phyloP scores from a whole-genome alignment of 2,113 vertebrate genomes.

The Lasiurus cinereus region DNA sequence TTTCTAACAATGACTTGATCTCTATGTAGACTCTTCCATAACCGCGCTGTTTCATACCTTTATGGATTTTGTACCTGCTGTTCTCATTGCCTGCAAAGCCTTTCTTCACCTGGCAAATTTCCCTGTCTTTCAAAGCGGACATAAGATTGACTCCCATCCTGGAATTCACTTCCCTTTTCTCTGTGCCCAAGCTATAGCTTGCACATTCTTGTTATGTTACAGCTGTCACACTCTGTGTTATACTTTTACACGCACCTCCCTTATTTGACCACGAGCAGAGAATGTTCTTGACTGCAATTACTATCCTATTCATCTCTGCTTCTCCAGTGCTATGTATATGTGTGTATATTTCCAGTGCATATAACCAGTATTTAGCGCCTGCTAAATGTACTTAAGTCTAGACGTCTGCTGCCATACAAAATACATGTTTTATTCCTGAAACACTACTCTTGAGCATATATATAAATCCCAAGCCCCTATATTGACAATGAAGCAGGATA shows the following conservation, averaged over 20 bases:
- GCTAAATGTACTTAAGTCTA: not conserved
- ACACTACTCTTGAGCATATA: not conserved
- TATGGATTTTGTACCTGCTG: not conserved
- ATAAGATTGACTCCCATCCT: not conserved
- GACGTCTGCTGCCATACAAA: not conserved
- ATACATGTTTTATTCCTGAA: not conserved
- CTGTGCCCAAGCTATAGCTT: not conserved
- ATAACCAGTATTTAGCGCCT: not conserved
- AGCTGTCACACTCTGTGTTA: not conserved
- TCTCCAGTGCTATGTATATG: not conserved
- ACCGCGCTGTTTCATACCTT: not conserved
- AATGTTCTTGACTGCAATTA: not conserved
- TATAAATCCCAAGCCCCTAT: not conserved
- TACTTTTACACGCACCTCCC: not conserved
- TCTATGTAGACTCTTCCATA: not conserved
- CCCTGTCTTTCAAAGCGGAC: slow-evolving; percentile 11
- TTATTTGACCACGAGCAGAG: not conserved
- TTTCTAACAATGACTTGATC: not conserved
- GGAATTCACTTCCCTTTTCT: not conserved
- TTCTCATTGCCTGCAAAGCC: not conserved
- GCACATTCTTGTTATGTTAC: not conserved
- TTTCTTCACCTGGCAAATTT: slow-evolving; percentile 26
- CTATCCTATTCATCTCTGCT: not conserved
- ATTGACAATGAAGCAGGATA: not conserved
- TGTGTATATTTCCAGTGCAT: no score